These are phyloP conservation scores for Kradibia gibbosae DNA, from an alignment of 1,140 invertebrate species.

Conservation along the genomic window DNA sequence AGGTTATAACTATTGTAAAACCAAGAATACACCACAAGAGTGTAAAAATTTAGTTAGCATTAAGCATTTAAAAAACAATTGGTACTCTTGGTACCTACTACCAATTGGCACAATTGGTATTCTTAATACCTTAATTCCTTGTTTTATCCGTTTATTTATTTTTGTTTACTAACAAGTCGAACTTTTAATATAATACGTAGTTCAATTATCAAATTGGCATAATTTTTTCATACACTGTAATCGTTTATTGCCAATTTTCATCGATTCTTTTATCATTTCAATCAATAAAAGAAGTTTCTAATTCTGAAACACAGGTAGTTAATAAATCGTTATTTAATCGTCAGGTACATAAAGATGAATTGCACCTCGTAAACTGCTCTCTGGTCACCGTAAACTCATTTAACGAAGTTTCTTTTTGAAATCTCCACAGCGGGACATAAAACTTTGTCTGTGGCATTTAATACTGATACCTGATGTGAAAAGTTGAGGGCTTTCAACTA, in stretches of 20 bases:
- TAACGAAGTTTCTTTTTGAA: neutral
- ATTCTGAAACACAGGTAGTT: neutral
- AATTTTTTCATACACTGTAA: no score
- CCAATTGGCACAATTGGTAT: no score
- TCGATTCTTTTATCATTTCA: no score
- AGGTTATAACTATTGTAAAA: neutral
- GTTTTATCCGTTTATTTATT: no score
- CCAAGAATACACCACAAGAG: neutral
- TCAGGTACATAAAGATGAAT: neutral
- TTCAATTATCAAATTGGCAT: no score
- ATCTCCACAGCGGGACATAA: neutral
- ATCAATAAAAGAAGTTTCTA: neutral
- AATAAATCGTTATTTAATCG: neutral
- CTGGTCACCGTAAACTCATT: neutral
- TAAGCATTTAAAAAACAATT: no score
- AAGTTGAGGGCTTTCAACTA: constrained; percentile 1
- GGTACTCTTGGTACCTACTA: no score
- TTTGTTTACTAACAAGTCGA: no score
- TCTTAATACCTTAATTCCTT: no score
- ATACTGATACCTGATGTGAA: constrained; percentile 12
- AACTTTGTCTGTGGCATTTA: constrained; percentile 22
- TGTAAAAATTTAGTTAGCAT: neutral
- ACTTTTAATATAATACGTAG: no score
- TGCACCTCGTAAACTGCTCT: neutral
- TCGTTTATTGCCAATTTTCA: neutral